A percentile compares a stretch with the other conserved stretches of the same genome.
phyloP scores from a whole-genome alignment of 2,113 vertebrate genomes.

The Melanotaenia duboulayi region DNA sequence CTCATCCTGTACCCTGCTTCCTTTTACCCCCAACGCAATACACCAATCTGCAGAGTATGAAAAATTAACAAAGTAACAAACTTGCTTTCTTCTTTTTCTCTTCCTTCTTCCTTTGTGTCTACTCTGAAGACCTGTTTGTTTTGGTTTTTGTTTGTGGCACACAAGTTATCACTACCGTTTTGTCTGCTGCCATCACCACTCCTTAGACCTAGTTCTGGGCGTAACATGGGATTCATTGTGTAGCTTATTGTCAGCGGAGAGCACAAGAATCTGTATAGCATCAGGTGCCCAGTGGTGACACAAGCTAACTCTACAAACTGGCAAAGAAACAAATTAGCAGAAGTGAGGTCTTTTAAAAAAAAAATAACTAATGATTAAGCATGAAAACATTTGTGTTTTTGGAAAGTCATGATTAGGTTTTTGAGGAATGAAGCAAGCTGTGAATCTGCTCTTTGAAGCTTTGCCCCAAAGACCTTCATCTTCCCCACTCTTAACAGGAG shows the following conservation, averaged over 20 bases:
- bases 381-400: slow-evolving; percentile 72
- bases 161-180: slow-evolving; percentile 52
- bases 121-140: slow-evolving; percentile 68
- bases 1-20: slow-evolving; percentile 57
- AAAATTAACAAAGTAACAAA: slow-evolving; percentile 85
- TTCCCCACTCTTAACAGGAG: slow-evolving; percentile 59
- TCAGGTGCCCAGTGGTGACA: slow-evolving; percentile 50
- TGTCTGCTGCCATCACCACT: slow-evolving; percentile 71
- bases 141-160: slow-evolving; percentile 87
- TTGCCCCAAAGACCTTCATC: slow-evolving; percentile 78
- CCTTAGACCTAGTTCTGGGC: slow-evolving; percentile 63
- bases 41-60: slow-evolving; percentile 88
- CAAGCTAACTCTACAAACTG: slow-evolving; percentile 62
- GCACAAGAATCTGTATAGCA: slow-evolving; percentile 55
- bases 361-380: slow-evolving; percentile 75
- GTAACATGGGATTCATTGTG: slow-evolving; percentile 45
- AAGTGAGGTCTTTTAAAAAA: slow-evolving; percentile 63
- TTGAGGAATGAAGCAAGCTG: slow-evolving; percentile 74
- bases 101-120: slow-evolving; percentile 68
- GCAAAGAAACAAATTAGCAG: slow-evolving; percentile 63
- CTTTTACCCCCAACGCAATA: slow-evolving; percentile 70
- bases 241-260: slow-evolving; percentile 58
- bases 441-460: slow-evolving; percentile 80
- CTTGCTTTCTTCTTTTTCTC: slow-evolving; percentile 86
- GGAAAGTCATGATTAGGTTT: slow-evolving; percentile 64